Conservation (phyloP, 2,888 invertebrate species). For the Phengaris alcon region DNA sequence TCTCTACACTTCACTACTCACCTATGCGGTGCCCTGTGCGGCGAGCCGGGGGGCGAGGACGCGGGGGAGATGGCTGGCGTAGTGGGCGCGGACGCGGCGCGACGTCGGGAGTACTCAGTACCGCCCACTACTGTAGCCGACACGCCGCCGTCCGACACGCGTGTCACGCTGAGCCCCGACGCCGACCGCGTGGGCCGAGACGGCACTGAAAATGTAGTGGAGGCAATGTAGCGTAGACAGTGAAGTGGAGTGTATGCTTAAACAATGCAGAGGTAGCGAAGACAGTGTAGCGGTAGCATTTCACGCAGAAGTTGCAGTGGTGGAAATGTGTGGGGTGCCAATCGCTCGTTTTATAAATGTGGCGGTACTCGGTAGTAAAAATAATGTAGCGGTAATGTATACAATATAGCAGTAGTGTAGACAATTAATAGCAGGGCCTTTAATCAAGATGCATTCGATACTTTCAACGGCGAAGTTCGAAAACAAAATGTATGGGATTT, state of each 20-base stretch:
- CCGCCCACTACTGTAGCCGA: slow-evolving; percentile 81
- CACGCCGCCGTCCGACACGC: slow-evolving; percentile 78
- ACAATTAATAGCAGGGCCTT: background rate
- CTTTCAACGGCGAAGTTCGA: too few relatives aligned
- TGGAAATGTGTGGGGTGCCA: too few relatives aligned
- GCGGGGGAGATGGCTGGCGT: slow-evolving; percentile 88
- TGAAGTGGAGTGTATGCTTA: too few relatives aligned
- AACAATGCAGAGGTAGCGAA: too few relatives aligned
- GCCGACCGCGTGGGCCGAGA: slow-evolving; percentile 86
- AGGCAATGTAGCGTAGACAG: background rate
- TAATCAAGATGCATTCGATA: too few relatives aligned
- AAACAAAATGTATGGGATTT: too few relatives aligned
- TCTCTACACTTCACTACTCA: slow-evolving; percentile 37
- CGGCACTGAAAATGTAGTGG: slow-evolving; percentile 68
- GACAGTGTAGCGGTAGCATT: background rate
- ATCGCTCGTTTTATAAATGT: too few relatives aligned
- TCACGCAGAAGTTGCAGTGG: too few relatives aligned
- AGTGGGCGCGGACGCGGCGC: slow-evolving; percentile 85
- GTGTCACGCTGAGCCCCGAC: slow-evolving; percentile 84
- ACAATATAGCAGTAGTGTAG: background rate
- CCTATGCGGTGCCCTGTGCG: slow-evolving; percentile 70
- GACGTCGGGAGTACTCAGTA: slow-evolving; percentile 75
- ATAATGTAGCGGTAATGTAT: background rate
- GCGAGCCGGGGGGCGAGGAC: slow-evolving; percentile 84
- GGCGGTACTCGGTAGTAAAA: background rate